Percentiles rank a stretch among this genome's conserved stretches.
Conservation (phyloP, 2,113 vertebrate species). For the Corythaeola cristata region DNA sequence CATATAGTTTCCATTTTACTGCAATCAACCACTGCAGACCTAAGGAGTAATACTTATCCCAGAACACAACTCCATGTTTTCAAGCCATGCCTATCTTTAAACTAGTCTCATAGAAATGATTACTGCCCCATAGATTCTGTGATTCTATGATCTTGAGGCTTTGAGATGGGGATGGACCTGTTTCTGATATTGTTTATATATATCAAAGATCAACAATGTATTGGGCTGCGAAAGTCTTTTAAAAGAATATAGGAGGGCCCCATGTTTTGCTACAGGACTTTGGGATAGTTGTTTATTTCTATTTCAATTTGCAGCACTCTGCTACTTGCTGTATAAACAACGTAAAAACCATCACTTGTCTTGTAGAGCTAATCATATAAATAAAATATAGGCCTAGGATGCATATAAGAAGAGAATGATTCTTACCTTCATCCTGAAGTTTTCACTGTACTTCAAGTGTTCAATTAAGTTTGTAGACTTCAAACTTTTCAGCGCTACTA, state of each 20-base stretch:
- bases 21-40: not conserved
- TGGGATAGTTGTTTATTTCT: not conserved
- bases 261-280: not conserved
- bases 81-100: not conserved
- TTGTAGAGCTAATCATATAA: not conserved
- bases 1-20: slow-evolving; percentile 20
- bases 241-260: not conserved
- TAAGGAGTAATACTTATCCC: not conserved
- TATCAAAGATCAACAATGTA: accelerated
- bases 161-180: not conserved
- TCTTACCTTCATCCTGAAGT: not conserved
- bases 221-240: not conserved
- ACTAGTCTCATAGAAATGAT: not conserved
- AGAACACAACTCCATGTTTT: not conserved
- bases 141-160: not conserved
- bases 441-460: not conserved
- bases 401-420: not conserved
- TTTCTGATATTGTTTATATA: not conserved
- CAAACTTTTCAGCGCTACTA: not conserved
- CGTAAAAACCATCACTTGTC: not conserved
- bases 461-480: not conserved
- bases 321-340: not conserved
- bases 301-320: not conserved
- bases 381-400: not conserved
- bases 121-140: not conserved